phyloP scores from a whole-genome alignment of 2,797 vertebrate species.

The Cuculus canorus region DNA sequence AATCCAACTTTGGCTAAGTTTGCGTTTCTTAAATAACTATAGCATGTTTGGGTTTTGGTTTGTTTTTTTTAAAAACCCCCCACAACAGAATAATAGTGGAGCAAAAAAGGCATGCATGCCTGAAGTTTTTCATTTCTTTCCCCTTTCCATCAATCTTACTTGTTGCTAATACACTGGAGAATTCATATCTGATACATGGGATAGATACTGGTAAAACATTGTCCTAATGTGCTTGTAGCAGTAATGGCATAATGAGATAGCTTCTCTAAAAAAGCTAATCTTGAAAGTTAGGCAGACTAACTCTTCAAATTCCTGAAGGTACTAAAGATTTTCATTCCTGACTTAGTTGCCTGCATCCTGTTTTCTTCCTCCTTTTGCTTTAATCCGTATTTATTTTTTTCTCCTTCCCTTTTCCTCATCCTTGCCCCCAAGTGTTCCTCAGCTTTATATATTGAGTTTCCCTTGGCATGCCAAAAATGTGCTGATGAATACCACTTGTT shows the following conservation, averaged over 20 bases:
- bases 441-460: conserved; percentile 41
- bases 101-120: background rate
- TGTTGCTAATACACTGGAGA: background rate
- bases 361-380: conserved; percentile 15
- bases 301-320: background rate
- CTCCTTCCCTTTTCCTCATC: conserved; percentile 14
- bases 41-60: background rate
- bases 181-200: background rate
- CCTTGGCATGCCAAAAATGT: conserved; percentile 8
- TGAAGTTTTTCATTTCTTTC: conserved; percentile 5
- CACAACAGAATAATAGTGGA: background rate
- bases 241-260: background rate
- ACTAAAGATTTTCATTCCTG: background rate
- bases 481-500: conserved; percentile 56
- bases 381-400: conserved; percentile 12
- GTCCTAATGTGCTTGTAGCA: background rate
- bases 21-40: conserved; percentile 18
- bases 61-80: background rate
- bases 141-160: background rate
- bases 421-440: background rate
- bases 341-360: background rate
- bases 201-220: background rate
- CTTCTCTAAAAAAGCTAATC: background rate
- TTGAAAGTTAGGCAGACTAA: background rate
- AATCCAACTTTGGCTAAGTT: background rate